phyloP scores from a whole-genome alignment of 2,113 vertebrate species.

The Antechinus flavipes region DNA sequence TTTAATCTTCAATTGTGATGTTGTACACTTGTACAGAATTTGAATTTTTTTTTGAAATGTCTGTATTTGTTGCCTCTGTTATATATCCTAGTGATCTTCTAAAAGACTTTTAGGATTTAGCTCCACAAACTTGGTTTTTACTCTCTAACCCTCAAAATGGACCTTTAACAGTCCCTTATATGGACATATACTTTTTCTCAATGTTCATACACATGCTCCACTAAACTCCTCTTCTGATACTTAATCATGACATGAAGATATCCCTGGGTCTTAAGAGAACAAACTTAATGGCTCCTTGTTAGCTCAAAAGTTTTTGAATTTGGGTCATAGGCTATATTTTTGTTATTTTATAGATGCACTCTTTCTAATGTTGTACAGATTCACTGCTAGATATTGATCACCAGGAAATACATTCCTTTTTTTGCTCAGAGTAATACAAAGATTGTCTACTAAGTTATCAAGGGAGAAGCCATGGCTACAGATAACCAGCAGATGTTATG shows the following conservation, averaged over 20 bases:
- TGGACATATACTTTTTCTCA: background rate
- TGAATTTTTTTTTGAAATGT: background rate
- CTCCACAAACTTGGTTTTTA: background rate
- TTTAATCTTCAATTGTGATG: no score
- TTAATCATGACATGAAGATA: background rate
- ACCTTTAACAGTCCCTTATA: background rate
- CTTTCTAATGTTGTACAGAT: no score
- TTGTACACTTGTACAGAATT: no score
- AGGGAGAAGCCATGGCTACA: background rate
- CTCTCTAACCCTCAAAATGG: background rate
- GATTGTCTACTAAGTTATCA: background rate
- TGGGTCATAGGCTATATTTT: no score
- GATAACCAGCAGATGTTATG: background rate
- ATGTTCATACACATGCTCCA: background rate
- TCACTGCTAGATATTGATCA: no score
- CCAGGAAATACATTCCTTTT: background rate
- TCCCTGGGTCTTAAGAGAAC: background rate
- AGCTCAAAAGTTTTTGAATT: no score
- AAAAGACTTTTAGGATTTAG: background rate
- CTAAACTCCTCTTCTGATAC: no score
- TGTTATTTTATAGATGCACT: no score
- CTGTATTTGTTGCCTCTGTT: background rate
- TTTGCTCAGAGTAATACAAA: background rate
- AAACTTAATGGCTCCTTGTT: background rate
- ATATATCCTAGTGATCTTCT: background rate